Base-by-base conservation (phyloP, 2,113 vertebrate species). In the Petroica traversi region DNA sequence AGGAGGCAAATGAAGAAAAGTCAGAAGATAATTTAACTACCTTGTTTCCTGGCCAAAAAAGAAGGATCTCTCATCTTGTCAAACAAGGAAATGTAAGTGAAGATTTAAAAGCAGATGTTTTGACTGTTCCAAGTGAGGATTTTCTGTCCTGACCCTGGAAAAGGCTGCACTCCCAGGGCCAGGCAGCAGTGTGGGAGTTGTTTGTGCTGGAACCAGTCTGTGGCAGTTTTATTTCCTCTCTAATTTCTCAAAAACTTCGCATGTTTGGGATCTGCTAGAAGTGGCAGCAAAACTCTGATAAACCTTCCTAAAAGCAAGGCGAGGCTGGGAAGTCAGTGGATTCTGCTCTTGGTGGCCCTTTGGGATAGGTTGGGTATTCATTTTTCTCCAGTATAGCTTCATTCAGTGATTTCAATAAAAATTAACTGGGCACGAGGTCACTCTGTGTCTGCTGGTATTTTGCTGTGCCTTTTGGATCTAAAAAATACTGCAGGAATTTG, bases 31-130 rank as follows among this genome's bases (percentile, higher is more conserved):
- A 97, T 94, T 98, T 99, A 97, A 98, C 98, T 40, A 99, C 99
- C 14, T 97, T 99, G 85, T 98, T 99, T 91, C 99, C 99, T 0
- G 99, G 99, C 14, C 99, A 99, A 79, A 99, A 99, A 97, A 98
- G 98, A 96, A 99, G 99, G 95, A 99, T 99, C 75, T 99, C 99
- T 33, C 99, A 99, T 93, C 98, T 98, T 54, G 94, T 98, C 96
- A 98, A 98, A 96, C 98, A 98, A 98, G 98, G 98, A 98, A 98
- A 95, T 83, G 99, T 99, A 95, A 98, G 98, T 98, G 64, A 41
- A 76, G 26, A 40, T 85, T 64, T 71, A 49, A 38, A n/a, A 93
- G 40, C 48, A 64, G 48, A 71, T 48, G 61, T 66, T 84, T 8
- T 55, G 41, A 16, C 46, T 82, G 31, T 81, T 33, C 29, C 3